phyloP scores from a whole-genome alignment of 2,797 vertebrate species.

The Furcifer pardalis region DNA sequence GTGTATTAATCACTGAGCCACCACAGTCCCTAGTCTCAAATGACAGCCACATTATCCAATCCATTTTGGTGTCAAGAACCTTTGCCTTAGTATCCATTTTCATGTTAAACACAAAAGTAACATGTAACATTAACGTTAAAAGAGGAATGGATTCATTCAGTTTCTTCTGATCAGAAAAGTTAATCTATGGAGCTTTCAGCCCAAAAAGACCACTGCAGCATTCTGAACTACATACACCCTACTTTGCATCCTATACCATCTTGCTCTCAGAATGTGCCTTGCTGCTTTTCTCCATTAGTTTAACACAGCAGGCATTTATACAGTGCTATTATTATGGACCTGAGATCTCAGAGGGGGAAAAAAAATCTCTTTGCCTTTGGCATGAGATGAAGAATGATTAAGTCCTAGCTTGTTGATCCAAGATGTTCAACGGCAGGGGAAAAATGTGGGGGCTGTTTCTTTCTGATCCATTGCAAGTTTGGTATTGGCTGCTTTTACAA shows the following conservation, averaged over 20 bases:
- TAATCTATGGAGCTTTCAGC: conserved; percentile 12
- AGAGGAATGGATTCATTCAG: conserved; percentile 21
- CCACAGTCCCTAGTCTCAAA: background rate
- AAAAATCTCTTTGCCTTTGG: conserved; percentile 1
- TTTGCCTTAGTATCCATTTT: background rate
- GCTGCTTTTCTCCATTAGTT: background rate
- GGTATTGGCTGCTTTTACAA: background rate
- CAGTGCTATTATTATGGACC: conserved; percentile 13
- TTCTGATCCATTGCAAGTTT: background rate
- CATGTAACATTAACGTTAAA: conserved; percentile 9
- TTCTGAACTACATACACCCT: background rate
- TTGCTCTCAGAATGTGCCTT: background rate
- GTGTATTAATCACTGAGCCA: too few species aligned
- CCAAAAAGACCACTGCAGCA: background rate
- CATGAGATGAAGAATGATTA: fast-evolving
- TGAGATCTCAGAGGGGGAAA: conserved; percentile 14
- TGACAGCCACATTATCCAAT: background rate
- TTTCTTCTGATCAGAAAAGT: conserved; percentile 13
- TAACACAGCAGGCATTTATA: background rate
- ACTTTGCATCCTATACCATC: background rate
- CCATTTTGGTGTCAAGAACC: background rate
- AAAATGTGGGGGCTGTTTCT: too few species aligned
- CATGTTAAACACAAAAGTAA: background rate
- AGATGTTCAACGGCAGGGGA: background rate
- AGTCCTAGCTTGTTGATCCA: conserved; percentile 24